Base-by-base conservation (phyloP, 2,113 vertebrate species). In the Leptosomus discolor region DNA sequence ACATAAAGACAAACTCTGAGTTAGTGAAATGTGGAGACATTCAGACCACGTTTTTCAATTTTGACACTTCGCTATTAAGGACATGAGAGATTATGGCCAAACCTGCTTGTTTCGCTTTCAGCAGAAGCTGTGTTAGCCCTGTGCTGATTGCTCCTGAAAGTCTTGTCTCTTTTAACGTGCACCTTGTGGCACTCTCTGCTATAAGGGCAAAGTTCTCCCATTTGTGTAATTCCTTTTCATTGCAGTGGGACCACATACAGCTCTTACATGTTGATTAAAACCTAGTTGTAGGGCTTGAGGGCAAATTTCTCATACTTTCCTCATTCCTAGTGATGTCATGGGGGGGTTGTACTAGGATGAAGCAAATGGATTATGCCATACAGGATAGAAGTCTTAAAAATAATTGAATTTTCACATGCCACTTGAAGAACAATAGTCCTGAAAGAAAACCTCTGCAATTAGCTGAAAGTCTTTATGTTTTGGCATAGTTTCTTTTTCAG, bases 1-100 rank as follows among this genome's bases (percentile, higher is more conserved):
- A 86, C 48, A 50, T 8, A 77, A 83, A 94, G 92, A 90, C 51
- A 94, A 85, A 57, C 46, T 88, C 45, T 27, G 34, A 58, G 12
- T 36, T 0, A 0, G 4, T 45, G 56, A 69, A 74, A 61, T 39
- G 50, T 2, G 15, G 60, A 81, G 58, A 50, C 13, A 26, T 12
- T 20, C 63, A 51, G 41, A 54, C 6, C 32, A 5, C 8, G 46
- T 34, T 93, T 85, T 85, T 65, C 58, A 65, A 18, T 67, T 92
- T 70, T 94, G 75, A 54, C 56, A 57, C 71, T 63, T 64, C 53
- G 36, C 14, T 92, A 7, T 86, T 54, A 23, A 80, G 10, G 63
- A 58, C 63, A 43, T 46, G 30, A 37, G 46, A 84, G n/a, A 78
- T 81, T 92, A 43, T 39, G 27, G 39, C 5, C 36, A 92, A 84